Percentiles rank a stretch among this genome's conserved stretches.
Conservation (phyloP, 35 echinoderm and acorn worm species). For the Strongylocentrotus purpuratus region DNA sequence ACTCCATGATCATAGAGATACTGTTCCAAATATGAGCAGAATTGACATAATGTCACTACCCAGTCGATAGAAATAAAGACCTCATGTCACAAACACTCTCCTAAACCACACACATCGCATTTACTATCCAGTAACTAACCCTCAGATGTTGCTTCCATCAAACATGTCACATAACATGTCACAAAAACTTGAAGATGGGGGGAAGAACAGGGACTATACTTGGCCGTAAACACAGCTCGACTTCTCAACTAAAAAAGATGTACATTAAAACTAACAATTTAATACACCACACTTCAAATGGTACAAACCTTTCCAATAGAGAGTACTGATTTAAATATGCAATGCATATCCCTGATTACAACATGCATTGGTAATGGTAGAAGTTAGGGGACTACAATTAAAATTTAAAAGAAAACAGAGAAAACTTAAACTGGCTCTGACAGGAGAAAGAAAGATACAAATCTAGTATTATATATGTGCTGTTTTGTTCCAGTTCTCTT, state of each 20-base stretch:
- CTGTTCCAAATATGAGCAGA: neutral
- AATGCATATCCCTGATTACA: too few species aligned
- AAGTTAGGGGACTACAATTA: too few species aligned
- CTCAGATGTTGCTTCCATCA: neutral
- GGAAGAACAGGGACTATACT: neutral
- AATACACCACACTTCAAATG: too few species aligned
- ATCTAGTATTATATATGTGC: too few species aligned
- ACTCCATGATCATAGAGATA: neutral
- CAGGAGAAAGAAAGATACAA: too few species aligned
- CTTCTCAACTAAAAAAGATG: neutral
- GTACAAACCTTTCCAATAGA: too few species aligned
- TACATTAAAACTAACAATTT: too few species aligned
- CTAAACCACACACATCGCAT: neutral
- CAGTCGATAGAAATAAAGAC: neutral
- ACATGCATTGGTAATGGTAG: too few species aligned
- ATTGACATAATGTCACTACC: neutral
- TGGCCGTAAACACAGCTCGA: neutral
- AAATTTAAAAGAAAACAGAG: too few species aligned
- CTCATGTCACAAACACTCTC: neutral
- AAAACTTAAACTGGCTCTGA: too few species aligned
- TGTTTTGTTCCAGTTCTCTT: too few species aligned
- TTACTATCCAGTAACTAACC: neutral
- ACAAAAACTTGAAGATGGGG: neutral
- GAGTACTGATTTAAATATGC: too few species aligned
- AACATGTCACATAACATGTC: constrained; percentile 11